A percentile compares a stretch with the other conserved stretches of the same genome.
These are phyloP conservation scores for Nephrotoma appendiculata DNA, from an alignment of 2,888 invertebrate genomes.

Conservation along the genomic window DNA sequence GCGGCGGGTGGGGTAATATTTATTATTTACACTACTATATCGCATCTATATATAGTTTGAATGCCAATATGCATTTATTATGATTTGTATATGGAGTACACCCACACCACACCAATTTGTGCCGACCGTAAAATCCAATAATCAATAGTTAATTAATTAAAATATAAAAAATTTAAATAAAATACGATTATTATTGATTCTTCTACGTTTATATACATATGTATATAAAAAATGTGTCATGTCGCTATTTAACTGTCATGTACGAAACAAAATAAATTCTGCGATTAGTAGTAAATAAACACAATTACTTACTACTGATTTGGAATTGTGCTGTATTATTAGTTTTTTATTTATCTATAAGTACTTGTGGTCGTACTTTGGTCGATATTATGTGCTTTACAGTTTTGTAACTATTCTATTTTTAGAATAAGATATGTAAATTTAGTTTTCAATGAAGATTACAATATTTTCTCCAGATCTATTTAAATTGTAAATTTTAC, in stretches of 20 bases:
- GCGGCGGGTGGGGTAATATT: neutral
- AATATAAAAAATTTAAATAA: neutral
- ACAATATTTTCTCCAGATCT: no score
- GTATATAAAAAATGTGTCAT: neutral
- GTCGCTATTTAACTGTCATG: neutral
- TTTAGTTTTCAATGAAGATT: neutral
- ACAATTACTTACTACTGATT: neutral
- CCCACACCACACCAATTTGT: neutral
- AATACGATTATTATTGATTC: neutral
- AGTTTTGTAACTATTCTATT: neutral
- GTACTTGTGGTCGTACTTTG: neutral
- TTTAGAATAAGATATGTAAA: neutral
- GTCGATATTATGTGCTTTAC: neutral
- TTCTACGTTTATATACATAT: neutral
- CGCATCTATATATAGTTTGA: neutral
- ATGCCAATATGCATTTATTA: neutral
- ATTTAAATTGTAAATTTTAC: no score
- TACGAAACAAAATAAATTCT: neutral
- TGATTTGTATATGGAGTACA: neutral
- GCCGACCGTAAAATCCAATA: neutral
- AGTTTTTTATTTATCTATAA: neutral
- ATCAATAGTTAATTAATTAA: neutral
- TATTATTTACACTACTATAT: neutral
- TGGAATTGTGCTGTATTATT: neutral
- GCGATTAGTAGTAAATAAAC: neutral